These are phyloP conservation scores for Macrophya alboannulata DNA, from an alignment of 2,888 invertebrate species.

Conservation along the genomic window DNA sequence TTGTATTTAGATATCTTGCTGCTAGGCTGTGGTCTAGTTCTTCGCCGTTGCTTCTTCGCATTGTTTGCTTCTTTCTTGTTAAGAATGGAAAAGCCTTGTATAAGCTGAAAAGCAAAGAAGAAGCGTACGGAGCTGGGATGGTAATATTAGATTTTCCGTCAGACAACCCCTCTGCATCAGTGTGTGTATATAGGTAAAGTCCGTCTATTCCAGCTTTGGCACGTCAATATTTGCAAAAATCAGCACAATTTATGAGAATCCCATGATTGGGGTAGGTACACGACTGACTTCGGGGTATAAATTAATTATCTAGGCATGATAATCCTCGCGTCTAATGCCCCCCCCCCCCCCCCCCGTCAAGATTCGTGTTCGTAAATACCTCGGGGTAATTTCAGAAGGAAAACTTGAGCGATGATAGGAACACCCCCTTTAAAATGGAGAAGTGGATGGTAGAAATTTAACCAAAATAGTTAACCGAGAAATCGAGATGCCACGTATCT, in stretches of 20 bases:
- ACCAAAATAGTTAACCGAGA: background rate
- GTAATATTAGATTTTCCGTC: conserved; percentile 37
- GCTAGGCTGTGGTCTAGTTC: background rate
- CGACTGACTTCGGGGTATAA: background rate
- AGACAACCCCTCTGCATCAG: background rate
- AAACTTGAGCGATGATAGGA: background rate
- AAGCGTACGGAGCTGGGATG: background rate
- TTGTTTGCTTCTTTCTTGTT: conserved; percentile 6
- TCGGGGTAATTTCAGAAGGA: background rate
- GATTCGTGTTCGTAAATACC: conserved; percentile 27
- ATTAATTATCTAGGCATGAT: background rate
- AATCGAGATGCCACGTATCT: conserved; percentile 8
- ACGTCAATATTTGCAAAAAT: background rate
- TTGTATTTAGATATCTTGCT: background rate
- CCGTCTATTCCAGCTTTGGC: background rate
- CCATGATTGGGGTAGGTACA: background rate
- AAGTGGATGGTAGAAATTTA: background rate
- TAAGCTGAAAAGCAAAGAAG: conserved; percentile 31
- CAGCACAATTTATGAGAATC: background rate
- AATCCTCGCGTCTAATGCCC: background rate
- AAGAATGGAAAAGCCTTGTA: background rate
- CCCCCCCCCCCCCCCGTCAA: too few relatives aligned
- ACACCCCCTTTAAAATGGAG: background rate
- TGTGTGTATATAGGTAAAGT: background rate
- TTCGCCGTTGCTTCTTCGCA: background rate